Percentiles rank a stretch among this genome's conserved stretches.
Evolutionary conservation across 2,113 vertebrate species (phyloP).

Genomic region (Tachysurus fulvidraco): DNA sequence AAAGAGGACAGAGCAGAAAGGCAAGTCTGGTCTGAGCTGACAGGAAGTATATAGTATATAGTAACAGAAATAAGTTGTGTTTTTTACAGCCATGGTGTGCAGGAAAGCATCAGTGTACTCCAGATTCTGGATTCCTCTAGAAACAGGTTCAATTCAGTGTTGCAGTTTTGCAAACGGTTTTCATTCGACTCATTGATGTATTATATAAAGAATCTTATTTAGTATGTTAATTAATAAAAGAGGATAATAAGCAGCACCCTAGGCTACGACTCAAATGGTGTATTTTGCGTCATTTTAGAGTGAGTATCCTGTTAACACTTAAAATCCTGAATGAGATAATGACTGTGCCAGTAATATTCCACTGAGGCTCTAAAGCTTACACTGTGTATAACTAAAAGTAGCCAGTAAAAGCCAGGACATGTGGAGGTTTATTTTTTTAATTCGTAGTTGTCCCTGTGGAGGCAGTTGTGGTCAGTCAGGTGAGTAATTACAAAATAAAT

Average conservation of each 20-base stretch:
- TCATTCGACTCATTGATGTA: background rate
- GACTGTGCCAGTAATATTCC: no score
- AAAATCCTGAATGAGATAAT: background rate
- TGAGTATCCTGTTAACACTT: background rate
- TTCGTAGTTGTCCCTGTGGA: background rate
- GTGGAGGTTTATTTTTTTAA: background rate
- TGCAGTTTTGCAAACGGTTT: background rate
- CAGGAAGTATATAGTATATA: no score
- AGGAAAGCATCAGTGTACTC: background rate
- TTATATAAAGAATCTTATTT: background rate
- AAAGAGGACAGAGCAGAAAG: no score
- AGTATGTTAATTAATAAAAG: background rate
- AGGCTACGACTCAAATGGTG: background rate
- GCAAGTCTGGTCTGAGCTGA: no score
- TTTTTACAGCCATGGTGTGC: no score
- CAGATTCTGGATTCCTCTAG: background rate
- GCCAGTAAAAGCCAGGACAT: background rate
- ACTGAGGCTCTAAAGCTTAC: background rate
- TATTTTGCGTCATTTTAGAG: background rate
- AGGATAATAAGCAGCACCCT: background rate
- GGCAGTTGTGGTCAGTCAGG: background rate
- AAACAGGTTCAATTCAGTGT: background rate
- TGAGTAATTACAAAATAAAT: background rate
- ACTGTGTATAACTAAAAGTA: no score
- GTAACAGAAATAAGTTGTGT: no score